A percentile compares a stretch with the other conserved stretches of the same genome.
Evolutionary conservation across 2,113 vertebrate genomes (phyloP).

Genomic region (Myrmecobius fasciatus): DNA sequence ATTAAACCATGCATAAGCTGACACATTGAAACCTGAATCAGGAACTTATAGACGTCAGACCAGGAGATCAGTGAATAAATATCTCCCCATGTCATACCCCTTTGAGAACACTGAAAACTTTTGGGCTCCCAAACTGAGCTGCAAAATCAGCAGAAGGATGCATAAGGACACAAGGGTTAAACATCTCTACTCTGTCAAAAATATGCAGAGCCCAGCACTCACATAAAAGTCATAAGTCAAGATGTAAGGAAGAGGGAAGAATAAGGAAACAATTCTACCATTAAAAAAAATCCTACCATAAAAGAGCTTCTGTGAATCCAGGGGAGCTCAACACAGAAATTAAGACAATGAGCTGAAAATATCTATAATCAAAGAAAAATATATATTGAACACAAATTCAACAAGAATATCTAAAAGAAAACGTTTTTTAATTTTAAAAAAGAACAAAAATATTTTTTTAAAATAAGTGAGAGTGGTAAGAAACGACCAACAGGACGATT

Average conservation of each 20-base stretch:
- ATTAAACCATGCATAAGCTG: background rate
- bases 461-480: no score
- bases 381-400: background rate
- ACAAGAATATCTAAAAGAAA: background rate
- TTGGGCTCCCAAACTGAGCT: background rate
- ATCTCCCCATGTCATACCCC: background rate
- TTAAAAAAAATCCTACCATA: background rate
- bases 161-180: no score
- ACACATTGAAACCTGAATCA: background rate
- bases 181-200: no score
- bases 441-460: background rate
- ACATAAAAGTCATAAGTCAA: no score
- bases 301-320: background rate
- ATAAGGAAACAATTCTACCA: background rate
- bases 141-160: background rate
- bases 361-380: background rate
- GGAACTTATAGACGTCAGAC: background rate
- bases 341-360: background rate
- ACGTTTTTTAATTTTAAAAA: background rate
- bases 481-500: no score
- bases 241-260: background rate
- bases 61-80: background rate
- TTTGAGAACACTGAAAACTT: background rate
- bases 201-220: no score
- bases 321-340: background rate